Evolutionary conservation across 2,113 vertebrate genomes (phyloP), one percentile per base, ranked within the genome.

Genomic region (Prunella himalayana): DNA sequence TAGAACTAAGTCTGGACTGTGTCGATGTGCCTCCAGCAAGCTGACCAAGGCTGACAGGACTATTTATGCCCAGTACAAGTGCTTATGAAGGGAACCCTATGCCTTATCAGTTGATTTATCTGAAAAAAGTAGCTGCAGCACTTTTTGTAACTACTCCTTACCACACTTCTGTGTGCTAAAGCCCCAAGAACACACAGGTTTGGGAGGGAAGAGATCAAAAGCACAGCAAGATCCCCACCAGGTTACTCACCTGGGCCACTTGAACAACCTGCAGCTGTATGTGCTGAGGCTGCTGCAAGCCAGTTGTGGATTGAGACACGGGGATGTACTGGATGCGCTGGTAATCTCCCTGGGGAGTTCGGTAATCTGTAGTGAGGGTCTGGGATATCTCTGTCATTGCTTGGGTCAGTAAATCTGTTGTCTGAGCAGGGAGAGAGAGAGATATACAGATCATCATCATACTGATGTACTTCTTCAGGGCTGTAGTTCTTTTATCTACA

Each of bases 381-480:
- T 99, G 99, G 27, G 99, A 99, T 50, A 99, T 98, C 95, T 99
- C 99, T 0, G 99, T 99, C 99, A 99, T 99, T 11, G 99, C 99
- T 96, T 99, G 99, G 2, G 99, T 99, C 96, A 99, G 97, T 80
- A 99, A 96, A 92, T 99, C 99, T 21, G 99, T 99, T 50, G 99
- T 99, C 99, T 99, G 97, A 39, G 41, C 20, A 76, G 49, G 60
- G 7, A 6, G 49, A 68, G 37, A 95, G 64, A 82, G 54, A 72
- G 49, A 53, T 27, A 93, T 6, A 78, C 25, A 85, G 37, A 17
- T 24, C 19, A 37, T 75, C 28, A 47, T 17, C 66, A 3, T 10
- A 24, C 2, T 21, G 28, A 47, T 2, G 51, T 20, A 51, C 31
- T 57, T 83, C 4, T 27, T 39, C 64, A 70, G n/a, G 33, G 54